Evolutionary conservation across 2,113 vertebrate genomes (phyloP).

Genomic region (Cynoglossus semilaevis): DNA sequence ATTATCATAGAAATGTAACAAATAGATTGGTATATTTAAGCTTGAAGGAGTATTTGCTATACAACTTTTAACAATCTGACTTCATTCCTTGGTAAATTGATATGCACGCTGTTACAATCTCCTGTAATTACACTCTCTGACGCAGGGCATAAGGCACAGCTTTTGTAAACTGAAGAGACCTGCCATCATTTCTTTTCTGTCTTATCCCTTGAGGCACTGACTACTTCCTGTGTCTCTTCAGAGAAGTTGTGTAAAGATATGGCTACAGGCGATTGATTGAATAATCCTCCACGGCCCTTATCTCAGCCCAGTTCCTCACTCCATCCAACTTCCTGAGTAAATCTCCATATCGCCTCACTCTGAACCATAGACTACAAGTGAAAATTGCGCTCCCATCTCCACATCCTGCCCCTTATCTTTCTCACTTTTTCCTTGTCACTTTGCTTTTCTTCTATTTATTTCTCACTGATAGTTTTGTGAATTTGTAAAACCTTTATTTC

Average conservation of each 20-base stretch:
- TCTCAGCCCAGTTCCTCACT: slow-evolving; percentile 58
- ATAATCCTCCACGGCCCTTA: slow-evolving; percentile 61
- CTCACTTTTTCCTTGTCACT: slow-evolving; percentile 6
- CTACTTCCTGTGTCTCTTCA: slow-evolving; percentile 51
- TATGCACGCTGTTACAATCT: slow-evolving; percentile 10
- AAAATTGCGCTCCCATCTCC: slow-evolving; percentile 17
- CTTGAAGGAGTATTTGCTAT: slow-evolving; percentile 9
- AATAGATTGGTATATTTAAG: background rate
- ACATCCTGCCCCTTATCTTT: background rate
- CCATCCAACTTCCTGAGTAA: slow-evolving; percentile 44
- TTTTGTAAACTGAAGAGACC: slow-evolving; percentile 30
- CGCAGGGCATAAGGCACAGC: slow-evolving; percentile 17
- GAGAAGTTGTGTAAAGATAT: slow-evolving; percentile 56
- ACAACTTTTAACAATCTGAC: background rate
- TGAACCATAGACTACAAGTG: slow-evolving; percentile 37
- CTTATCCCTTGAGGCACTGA: slow-evolving; percentile 43
- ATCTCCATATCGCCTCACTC: slow-evolving; percentile 48
- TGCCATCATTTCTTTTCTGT: slow-evolving; percentile 16
- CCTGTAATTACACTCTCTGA: slow-evolving; percentile 31
- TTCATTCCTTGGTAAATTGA: background rate
- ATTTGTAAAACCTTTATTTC: slow-evolving; percentile 1
- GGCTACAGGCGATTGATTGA: slow-evolving; percentile 67
- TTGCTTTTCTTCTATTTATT: background rate
- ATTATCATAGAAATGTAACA: too few species aligned
- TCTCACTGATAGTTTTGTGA: background rate